phyloP scores from a whole-genome alignment of 2,888 invertebrate species.

The Drosophila multiciliata region DNA sequence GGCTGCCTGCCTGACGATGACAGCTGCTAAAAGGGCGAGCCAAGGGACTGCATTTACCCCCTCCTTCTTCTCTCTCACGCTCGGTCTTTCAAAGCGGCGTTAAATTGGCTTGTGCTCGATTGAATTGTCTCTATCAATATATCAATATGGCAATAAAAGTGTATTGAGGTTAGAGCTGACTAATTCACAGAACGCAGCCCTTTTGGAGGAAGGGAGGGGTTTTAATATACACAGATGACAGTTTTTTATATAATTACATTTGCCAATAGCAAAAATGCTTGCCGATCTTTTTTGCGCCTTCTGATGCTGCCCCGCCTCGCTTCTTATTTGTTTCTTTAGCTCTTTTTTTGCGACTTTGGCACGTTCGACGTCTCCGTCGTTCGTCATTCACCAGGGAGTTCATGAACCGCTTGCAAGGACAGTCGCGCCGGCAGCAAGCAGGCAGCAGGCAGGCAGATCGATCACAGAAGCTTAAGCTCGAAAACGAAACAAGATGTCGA shows the following conservation, averaged over 20 bases:
- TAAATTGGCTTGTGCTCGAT: conserved; percentile 58
- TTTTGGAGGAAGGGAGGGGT: neutral
- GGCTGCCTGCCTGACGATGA: conserved; percentile 57
- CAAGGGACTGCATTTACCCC: conserved; percentile 28
- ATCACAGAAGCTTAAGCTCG: conserved; percentile 60
- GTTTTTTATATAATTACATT: conserved; percentile 30
- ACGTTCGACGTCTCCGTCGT: conserved; percentile 63
- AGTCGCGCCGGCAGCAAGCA: conserved; percentile 40
- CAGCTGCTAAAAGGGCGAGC: conserved; percentile 67
- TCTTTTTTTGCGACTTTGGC: conserved; percentile 56
- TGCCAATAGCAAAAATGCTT: conserved; percentile 33
- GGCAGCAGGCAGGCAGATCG: conserved; percentile 50
- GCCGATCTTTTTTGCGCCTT: conserved; percentile 30
- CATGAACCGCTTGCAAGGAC: conserved; percentile 79
- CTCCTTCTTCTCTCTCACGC: conserved; percentile 5
- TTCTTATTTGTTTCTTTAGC: conserved; percentile 21
- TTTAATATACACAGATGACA: neutral
- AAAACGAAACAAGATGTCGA: conserved; percentile 49
- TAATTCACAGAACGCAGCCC: conserved; percentile 36
- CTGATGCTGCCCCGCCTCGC: conserved; percentile 27
- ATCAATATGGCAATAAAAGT: conserved; percentile 58
- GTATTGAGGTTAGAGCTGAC: conserved; percentile 51
- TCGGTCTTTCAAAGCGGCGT: conserved; percentile 17
- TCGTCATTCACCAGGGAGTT: conserved; percentile 60
- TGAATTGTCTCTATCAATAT: conserved; percentile 70